phyloP scores from a whole-genome alignment of 2,888 invertebrate species.

The Gari tellinella region DNA sequence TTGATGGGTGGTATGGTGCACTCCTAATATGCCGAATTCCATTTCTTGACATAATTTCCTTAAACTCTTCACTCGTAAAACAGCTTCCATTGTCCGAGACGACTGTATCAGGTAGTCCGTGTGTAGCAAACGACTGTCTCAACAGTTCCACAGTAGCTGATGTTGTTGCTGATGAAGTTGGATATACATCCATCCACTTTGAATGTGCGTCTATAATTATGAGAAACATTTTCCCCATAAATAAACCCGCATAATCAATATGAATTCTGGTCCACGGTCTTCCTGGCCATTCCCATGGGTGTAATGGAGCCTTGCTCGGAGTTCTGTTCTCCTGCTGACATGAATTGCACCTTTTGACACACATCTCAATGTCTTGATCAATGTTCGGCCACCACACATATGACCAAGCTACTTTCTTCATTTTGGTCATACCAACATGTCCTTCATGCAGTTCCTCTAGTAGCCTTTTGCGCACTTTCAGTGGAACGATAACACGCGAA shows the following conservation, averaged over 20 bases:
- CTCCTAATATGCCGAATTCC: conserved; percentile 53
- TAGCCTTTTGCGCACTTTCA: background rate
- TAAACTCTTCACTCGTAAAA: conserved; percentile 52
- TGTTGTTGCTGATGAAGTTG: conserved; percentile 36
- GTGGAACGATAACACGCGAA: too few species aligned
- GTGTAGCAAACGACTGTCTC: conserved; percentile 45
- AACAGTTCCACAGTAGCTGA: conserved; percentile 34
- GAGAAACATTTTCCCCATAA: too few species aligned
- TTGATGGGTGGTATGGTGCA: too few species aligned
- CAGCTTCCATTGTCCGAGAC: conserved; percentile 57
- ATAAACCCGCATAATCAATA: conserved; percentile 62
- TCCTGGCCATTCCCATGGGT: conserved; percentile 44
- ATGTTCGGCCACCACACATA: conserved; percentile 66
- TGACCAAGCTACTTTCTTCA: conserved; percentile 53
- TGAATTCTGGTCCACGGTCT: conserved; percentile 64
- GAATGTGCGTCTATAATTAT: conserved; percentile 55
- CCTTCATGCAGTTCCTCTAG: conserved; percentile 28
- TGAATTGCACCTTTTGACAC: too few species aligned
- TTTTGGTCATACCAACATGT: too few species aligned
- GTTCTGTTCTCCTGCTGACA: too few species aligned
- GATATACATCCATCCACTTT: conserved; percentile 50
- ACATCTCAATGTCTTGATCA: conserved; percentile 48
- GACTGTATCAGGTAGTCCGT: conserved; percentile 58
- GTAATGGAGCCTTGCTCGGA: too few species aligned
- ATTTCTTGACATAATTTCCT: conserved; percentile 28